A percentile compares a stretch with the other conserved stretches of the same genome.
These are phyloP conservation scores for Oxyruncus cristatus DNA, from an alignment of 2,113 vertebrate species.

Conservation along the genomic window DNA sequence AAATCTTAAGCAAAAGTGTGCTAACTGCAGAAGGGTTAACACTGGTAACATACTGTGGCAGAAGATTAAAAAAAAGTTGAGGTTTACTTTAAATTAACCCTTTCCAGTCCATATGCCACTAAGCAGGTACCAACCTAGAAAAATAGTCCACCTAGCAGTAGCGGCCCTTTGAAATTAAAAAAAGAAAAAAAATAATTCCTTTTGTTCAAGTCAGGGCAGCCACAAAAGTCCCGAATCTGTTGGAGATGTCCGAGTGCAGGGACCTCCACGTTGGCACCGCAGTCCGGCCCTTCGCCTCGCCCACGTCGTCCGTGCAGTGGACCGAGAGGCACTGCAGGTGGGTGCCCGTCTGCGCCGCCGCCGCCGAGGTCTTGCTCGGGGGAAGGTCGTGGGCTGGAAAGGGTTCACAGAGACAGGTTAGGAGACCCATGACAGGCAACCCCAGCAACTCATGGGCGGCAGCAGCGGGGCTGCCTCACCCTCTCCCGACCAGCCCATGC, in stretches of 20 bases:
- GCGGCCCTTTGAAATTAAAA: constrained; percentile 71
- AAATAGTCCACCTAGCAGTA: constrained; percentile 73
- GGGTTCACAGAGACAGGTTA: constrained; percentile 50
- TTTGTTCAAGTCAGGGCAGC: constrained; percentile 92
- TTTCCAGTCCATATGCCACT: constrained; percentile 79
- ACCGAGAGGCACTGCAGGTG: constrained; percentile 98
- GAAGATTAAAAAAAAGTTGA: constrained; percentile 73
- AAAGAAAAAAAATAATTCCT: constrained; percentile 44
- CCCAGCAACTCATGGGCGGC: background rate
- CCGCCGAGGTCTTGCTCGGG: constrained; percentile 83
- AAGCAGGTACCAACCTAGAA: constrained; percentile 80
- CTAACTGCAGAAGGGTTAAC: constrained; percentile 77
- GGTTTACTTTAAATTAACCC: constrained; percentile 82
- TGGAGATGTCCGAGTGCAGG: constrained; percentile 97
- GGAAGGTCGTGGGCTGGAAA: constrained; percentile 88
- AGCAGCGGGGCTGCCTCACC: background rate
- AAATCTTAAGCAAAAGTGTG: constrained; percentile 70
- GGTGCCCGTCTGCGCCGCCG: constrained; percentile 80
- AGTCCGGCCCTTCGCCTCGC: constrained; percentile 89
- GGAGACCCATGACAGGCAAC: background rate
- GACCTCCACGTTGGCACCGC: constrained; percentile 95
- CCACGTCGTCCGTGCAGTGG: constrained; percentile 96
- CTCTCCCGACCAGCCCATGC: rapidly evolving
- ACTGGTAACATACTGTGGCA: constrained; percentile 78
- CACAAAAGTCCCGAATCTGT: constrained; percentile 97